phyloP scores from a whole-genome alignment of 2,113 vertebrate species.

The Boleophthalmus pectinirostris region DNA sequence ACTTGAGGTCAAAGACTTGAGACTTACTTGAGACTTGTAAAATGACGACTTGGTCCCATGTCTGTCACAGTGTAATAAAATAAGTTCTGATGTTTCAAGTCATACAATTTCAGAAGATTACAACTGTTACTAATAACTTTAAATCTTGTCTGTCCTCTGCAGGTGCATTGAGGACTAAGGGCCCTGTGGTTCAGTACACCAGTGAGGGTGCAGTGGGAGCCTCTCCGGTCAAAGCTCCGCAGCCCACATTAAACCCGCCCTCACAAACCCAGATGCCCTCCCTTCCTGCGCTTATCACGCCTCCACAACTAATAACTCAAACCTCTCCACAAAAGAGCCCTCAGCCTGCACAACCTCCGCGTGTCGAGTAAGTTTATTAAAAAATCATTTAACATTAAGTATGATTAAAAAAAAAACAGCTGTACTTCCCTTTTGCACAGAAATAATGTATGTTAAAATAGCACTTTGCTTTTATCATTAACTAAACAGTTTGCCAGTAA shows the following conservation, averaged over 20 bases:
- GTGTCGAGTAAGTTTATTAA: slow-evolving; percentile 68
- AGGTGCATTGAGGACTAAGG: slow-evolving; percentile 92
- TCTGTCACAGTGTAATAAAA: too few relatives aligned
- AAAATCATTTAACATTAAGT: too few relatives aligned
- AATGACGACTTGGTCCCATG: too few relatives aligned
- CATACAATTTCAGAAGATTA: neutral
- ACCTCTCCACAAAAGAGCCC: neutral
- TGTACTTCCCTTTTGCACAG: too few relatives aligned
- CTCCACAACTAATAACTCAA: slow-evolving; percentile 13
- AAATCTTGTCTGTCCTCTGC: neutral
- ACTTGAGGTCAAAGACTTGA: too few relatives aligned
- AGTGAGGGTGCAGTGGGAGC: slow-evolving; percentile 76
- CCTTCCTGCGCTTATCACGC: slow-evolving; percentile 18
- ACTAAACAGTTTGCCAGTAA: too few relatives aligned
- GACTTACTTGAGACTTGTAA: too few relatives aligned
- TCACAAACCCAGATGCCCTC: slow-evolving; percentile 21
- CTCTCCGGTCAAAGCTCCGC: slow-evolving; percentile 44
- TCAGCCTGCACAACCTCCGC: slow-evolving; percentile 38
- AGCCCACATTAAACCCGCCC: slow-evolving; percentile 31
- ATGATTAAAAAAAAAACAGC: too few relatives aligned
- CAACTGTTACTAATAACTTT: too few relatives aligned
- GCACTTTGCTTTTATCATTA: too few relatives aligned
- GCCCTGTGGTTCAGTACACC: slow-evolving; percentile 94
- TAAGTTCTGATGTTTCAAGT: too few relatives aligned
- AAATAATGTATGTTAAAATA: too few relatives aligned